Evolutionary conservation across 2,113 vertebrate species (phyloP), one percentile per base, ranked within the genome.

Genomic region (Upupa epops): DNA sequence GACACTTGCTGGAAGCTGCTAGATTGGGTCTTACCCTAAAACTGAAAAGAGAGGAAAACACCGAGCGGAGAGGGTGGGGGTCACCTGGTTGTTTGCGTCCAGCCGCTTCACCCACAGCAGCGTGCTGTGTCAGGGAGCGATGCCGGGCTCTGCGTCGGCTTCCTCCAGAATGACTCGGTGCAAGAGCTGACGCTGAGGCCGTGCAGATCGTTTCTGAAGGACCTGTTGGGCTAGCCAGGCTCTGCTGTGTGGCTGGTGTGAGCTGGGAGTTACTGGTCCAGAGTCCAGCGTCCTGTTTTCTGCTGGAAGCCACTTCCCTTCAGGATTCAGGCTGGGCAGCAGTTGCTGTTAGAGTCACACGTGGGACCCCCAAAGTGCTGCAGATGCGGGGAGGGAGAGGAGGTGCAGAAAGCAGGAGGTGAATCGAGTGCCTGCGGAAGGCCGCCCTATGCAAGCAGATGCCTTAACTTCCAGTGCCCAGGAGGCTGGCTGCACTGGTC

Each of bases 291-390:
- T 96, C 96, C 95, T 74, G 71, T 97, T 97, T 97, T 95, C 70
- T 96, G 74, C 95, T 93, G 72, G 83, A 90, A 97, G 88, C 86
- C 88, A 90, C 92, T 96, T 97, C 76, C 84, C 82, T 95, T 96
- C 91, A 90, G 85, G 74, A 96, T 95, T 90, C 82, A 24, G 71
- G 65, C 66, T 7, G 4, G 91, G 48, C 80, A 74, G 76, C 82
- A 76, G 81, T 89, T 96, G 88, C 96, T 88, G 83, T 95, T 93
- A 94, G 95, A 93, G 79, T 96, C 75, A 82, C 96, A 92, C 61
- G 60, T 71, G 81, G 94, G 96, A 92, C 71, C 61, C n/a, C 80
- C 66, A 94, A 56, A 88, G 69, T 83, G 42, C 37, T 72, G 61
- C 45, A 90, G 91, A 92, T 96, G 85, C 22, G 58, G 66, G 78